Conservation (phyloP, 2,888 invertebrate genomes). For the Cantharis rufa region DNA sequence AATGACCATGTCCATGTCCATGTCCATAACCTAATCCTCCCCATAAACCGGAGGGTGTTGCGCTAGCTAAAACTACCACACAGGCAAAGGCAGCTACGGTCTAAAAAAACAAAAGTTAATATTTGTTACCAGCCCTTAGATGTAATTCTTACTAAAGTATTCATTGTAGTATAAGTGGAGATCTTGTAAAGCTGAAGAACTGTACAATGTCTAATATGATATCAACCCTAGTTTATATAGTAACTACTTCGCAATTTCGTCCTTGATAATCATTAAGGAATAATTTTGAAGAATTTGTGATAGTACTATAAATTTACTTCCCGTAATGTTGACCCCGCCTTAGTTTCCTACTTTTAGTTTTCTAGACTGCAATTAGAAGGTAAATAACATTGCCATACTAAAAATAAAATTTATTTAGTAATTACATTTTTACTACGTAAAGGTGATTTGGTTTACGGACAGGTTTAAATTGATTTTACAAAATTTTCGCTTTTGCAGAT, state of each 20-base stretch:
- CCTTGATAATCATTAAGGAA: slow-evolving; percentile 30
- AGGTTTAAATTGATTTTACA: no score
- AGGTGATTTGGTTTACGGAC: not conserved
- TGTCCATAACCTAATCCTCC: slow-evolving; percentile 4
- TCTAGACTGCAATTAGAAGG: slow-evolving; percentile 20
- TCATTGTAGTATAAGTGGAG: slow-evolving; percentile 32
- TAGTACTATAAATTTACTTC: slow-evolving; percentile 7
- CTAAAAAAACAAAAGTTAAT: slow-evolving; percentile 22
- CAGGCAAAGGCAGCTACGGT: slow-evolving; percentile 35
- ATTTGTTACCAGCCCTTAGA: not conserved
- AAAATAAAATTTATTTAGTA: not conserved
- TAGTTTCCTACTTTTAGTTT: slow-evolving; percentile 17
- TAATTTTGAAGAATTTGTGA: slow-evolving; percentile 8
- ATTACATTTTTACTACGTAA: no score
- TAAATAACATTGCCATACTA: not conserved
- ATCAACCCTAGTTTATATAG: slow-evolving; percentile 34
- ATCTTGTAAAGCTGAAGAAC: slow-evolving; percentile 30
- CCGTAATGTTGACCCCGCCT: slow-evolving; percentile 13
- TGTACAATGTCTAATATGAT: slow-evolving; percentile 28
- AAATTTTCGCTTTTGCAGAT: no score
- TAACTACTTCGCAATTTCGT: slow-evolving; percentile 25
- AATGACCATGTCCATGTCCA: slow-evolving; percentile 15
- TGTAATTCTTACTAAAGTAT: slow-evolving; percentile 37
- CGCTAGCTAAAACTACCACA: slow-evolving; percentile 36
- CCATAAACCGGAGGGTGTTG: slow-evolving; percentile 36